Percentiles rank a stretch among this genome's conserved stretches.
These are phyloP conservation scores for Meandrina meandrites DNA, from an alignment of 92 coral and sea anemone genomes.

Conservation along the genomic window DNA sequence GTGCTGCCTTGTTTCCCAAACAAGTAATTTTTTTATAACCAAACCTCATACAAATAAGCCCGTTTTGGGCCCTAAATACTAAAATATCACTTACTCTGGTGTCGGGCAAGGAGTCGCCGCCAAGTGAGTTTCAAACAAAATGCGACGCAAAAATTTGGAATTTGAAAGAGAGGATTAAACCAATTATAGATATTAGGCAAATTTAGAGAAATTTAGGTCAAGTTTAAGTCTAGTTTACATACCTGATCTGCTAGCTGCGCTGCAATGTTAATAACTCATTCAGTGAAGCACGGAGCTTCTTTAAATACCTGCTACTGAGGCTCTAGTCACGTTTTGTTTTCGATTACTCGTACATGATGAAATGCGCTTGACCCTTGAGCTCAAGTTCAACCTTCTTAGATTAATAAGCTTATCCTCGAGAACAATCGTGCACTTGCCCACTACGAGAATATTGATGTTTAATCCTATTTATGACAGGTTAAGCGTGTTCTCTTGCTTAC, in stretches of 20 bases:
- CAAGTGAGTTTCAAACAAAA: too few relatives aligned
- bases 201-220: too few relatives aligned
- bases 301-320: not conserved
- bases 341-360: not conserved
- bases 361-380: not conserved
- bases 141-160: too few relatives aligned
- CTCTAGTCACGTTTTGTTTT: not conserved
- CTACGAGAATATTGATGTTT: not conserved
- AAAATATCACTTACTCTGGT: too few relatives aligned
- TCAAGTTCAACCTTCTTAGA: not conserved
- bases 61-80: too few relatives aligned
- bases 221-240: too few relatives aligned
- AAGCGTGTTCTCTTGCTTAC: not conserved
- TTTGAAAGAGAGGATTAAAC: too few relatives aligned
- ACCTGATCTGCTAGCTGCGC: too few relatives aligned
- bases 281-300: not conserved
- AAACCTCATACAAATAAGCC: not conserved
- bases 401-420: not conserved
- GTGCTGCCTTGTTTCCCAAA: not conserved
- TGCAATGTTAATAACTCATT: not conserved
- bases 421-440: not conserved
- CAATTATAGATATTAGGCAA: too few relatives aligned
- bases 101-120: too few relatives aligned
- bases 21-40: not conserved
- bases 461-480: not conserved